Conservation (phyloP, 2,797 vertebrate genomes). For the Lateolabrax maculatus region DNA sequence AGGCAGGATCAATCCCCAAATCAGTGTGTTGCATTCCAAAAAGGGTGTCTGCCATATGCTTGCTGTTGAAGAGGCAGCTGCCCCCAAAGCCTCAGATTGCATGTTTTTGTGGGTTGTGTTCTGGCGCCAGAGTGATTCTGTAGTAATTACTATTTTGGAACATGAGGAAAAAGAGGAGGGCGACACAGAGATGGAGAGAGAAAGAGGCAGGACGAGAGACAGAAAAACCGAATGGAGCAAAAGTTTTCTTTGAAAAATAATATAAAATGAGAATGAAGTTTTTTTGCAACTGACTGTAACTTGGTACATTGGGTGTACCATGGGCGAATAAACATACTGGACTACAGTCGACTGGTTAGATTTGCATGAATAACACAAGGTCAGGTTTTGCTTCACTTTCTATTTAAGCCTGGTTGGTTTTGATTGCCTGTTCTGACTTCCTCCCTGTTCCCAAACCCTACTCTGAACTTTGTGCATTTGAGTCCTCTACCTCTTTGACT, state of each 20-base stretch:
- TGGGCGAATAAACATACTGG: background rate
- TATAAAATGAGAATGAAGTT: background rate
- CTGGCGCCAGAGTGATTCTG: constrained; percentile 58
- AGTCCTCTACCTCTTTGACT: background rate
- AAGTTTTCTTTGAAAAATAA: constrained; percentile 14
- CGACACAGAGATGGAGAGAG: background rate
- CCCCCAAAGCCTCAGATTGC: constrained; percentile 61
- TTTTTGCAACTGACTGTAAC: background rate
- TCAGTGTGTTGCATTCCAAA: constrained; percentile 57
- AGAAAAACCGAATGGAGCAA: background rate
- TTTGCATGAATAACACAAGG: background rate
- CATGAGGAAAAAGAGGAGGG: constrained; percentile 29
- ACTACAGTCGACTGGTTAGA: no score
- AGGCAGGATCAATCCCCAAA: constrained; percentile 46
- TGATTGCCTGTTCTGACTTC: no score
- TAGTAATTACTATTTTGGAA: constrained; percentile 76
- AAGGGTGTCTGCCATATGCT: constrained; percentile 68
- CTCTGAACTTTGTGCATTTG: background rate
- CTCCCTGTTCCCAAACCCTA: background rate
- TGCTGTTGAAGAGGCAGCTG: constrained; percentile 64
- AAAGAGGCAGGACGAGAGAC: background rate
- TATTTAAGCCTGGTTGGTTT: background rate
- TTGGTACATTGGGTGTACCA: background rate
- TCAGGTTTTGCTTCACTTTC: background rate
- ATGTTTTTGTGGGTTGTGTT: constrained; percentile 62